Percentiles rank a stretch among this genome's conserved stretches.
These are phyloP conservation scores for Protobothrops flavoviridis DNA, from an alignment of 2,113 vertebrate species.

Conservation along the genomic window DNA sequence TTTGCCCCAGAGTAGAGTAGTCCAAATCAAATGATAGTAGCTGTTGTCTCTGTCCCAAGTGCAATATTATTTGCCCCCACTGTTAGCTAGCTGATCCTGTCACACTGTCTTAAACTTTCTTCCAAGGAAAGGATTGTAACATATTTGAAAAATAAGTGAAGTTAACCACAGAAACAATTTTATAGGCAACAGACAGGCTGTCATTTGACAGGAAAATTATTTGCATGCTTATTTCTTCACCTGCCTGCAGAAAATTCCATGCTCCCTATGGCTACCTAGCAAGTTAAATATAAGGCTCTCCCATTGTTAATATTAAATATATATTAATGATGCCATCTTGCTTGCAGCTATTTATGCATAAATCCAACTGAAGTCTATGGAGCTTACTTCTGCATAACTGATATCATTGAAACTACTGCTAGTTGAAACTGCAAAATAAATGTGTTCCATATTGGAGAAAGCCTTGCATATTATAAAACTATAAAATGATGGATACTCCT, in stretches of 20 bases:
- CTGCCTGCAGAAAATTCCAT: background rate
- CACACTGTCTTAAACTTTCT: conserved; percentile 4
- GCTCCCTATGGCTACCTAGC: background rate
- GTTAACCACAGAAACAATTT: conserved; percentile 15
- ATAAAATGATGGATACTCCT: background rate
- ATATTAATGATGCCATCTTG: background rate
- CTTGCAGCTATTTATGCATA: background rate
- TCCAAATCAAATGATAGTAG: conserved; percentile 20
- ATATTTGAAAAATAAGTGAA: conserved; percentile 28
- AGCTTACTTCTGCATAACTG: background rate
- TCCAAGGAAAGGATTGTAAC: background rate
- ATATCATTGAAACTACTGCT: background rate
- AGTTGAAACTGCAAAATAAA: background rate
- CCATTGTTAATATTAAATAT: background rate
- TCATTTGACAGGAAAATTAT: background rate
- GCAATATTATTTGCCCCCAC: background rate
- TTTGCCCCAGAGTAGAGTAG: conserved; percentile 50
- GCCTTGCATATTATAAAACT: background rate
- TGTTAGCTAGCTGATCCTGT: conserved; percentile 19
- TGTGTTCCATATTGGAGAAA: background rate
- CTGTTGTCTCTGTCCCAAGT: conserved; percentile 21
- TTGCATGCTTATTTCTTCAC: background rate
- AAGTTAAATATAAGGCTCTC: background rate
- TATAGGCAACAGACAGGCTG: background rate
- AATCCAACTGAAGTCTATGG: background rate